Evolutionary conservation across 1,140 invertebrate genomes (phyloP), one percentile per base, ranked within the genome.

Genomic region (Vanessa atalanta): DNA sequence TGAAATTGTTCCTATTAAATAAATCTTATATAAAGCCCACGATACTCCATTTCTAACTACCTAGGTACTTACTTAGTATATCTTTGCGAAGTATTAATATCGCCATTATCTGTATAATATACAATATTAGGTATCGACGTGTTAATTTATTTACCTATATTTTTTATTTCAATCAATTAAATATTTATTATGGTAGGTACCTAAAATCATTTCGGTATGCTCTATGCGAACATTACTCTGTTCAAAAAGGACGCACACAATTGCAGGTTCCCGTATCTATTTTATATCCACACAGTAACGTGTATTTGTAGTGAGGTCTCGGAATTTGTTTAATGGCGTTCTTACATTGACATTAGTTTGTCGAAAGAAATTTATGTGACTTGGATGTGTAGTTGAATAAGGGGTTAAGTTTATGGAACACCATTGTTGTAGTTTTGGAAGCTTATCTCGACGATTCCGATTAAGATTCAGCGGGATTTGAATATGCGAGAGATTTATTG

Each of bases 331-430:
- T 90, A 89, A 90, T 90, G 86, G 90, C 88, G 86, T 89, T 92
- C 86, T 89, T 89, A 92, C 85, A 91, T 91, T 92, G 89, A 90
- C 90, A 92, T 92, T 92, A 92, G 89, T 92, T 92, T 89, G 87
- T 89, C 88, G 85, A 88, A 90, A 87, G 86, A 88, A 87, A 92
- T 92, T 90, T 92, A 92, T 92, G 90, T 76, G 88, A 88, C 82
- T 91, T 88, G 84, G 83, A 86, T 90, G 83, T 91, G 84, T 85
- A 85, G 84, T 90, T 86, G 85, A 85, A 88, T 87, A 89, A 88
- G 88, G 90, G 84, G 87, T 90, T 90, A 87, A 92, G 82, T 89
- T 89, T 89, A 86, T 82, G 80, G 76, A 77, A 75, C 63, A 74
- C 79, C 79, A 87, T 90, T 92, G 88, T 91, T 79, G 79, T 84